Evolutionary conservation across 2,888 invertebrate genomes (phyloP).

Genomic region (Andrena haemorrhoa): DNA sequence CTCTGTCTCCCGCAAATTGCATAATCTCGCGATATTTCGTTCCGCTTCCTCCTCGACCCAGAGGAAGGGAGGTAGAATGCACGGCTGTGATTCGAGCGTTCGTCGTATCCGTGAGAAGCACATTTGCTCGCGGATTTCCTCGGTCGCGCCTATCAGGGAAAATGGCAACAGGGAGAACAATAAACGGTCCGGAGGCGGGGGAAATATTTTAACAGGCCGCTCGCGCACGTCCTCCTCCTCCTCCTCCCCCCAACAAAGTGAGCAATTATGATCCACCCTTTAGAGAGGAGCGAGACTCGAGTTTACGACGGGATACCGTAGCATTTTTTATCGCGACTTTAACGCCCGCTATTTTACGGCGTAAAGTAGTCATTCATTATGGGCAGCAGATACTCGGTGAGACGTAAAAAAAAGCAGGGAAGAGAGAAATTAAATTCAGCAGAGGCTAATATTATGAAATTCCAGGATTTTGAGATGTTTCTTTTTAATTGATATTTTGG

Average conservation of each 20-base stretch:
- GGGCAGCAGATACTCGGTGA: constrained; percentile 11
- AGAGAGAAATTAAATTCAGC: constrained; percentile 1
- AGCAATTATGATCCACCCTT: constrained; percentile 64
- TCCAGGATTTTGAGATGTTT: neutral
- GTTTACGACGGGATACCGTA: constrained; percentile 49
- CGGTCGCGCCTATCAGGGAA: constrained; percentile 54
- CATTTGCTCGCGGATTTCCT: constrained; percentile 56
- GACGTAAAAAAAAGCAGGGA: neutral
- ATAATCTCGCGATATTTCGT: constrained; percentile 55
- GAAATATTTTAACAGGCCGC: constrained; percentile 67
- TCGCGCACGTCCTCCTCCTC: constrained; percentile 12
- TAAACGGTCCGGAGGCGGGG: constrained; percentile 60
- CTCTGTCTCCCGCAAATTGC: constrained; percentile 49
- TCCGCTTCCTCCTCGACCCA: constrained; percentile 5
- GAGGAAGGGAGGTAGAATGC: neutral
- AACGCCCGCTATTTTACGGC: constrained; percentile 36
- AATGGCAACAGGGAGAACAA: constrained; percentile 68
- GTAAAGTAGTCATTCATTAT: constrained; percentile 49
- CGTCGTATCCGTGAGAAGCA: constrained; percentile 59
- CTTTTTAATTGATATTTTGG: neutral
- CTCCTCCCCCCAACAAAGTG: constrained; percentile 47
- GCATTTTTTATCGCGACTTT: constrained; percentile 51
- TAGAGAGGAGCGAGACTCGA: constrained; percentile 28
- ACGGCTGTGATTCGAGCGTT: constrained; percentile 61
- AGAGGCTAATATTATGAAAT: neutral